A percentile compares a stretch with the other conserved stretches of the same genome.
Evolutionary conservation across 2,888 invertebrate species (phyloP).

Genomic region (Stegana nigrithorax): DNA sequence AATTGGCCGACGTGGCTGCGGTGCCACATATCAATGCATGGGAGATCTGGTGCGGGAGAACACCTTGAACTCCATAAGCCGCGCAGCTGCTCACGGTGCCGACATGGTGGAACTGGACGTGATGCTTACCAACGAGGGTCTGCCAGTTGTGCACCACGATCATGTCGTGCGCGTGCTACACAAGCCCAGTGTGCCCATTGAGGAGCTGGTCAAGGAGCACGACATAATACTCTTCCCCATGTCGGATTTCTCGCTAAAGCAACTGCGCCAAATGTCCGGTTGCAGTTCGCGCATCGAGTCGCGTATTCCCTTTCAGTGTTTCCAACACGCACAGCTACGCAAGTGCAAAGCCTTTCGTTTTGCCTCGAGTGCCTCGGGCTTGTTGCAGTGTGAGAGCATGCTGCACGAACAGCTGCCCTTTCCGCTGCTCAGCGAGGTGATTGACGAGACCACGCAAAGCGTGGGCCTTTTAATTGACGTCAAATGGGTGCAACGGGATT

Average conservation of each 20-base stretch:
- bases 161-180: conserved; percentile 90
- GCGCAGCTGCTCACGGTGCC: conserved; percentile 89
- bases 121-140: conserved; percentile 91
- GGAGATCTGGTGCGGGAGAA: conserved; percentile 87
- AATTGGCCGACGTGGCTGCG: conserved; percentile 94
- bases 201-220: conserved; percentile 74
- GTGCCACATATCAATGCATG: conserved; percentile 82
- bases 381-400: conserved; percentile 20
- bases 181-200: conserved; percentile 72
- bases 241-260: conserved; percentile 88
- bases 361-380: conserved; percentile 73
- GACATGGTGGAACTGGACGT: conserved; percentile 99
- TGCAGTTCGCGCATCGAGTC: conserved; percentile 19
- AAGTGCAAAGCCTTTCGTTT: conserved; percentile 78
- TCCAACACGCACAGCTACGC: conserved; percentile 80
- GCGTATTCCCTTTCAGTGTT: conserved; percentile 71
- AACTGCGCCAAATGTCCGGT: conserved; percentile 79
- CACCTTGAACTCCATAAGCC: conserved; percentile 90
- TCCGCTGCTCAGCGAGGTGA: conserved; percentile 83
- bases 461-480: conserved; percentile 95
- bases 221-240: conserved; percentile 91
- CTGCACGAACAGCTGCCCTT: conserved; percentile 91
- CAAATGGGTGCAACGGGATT: conserved; percentile 91
- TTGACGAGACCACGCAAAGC: conserved; percentile 77
- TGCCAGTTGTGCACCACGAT: conserved; percentile 94